Evolutionary conservation across 2,888 invertebrate genomes (phyloP), one percentile per base, ranked within the genome.

Genomic region (Leptogaster cylindrica): DNA sequence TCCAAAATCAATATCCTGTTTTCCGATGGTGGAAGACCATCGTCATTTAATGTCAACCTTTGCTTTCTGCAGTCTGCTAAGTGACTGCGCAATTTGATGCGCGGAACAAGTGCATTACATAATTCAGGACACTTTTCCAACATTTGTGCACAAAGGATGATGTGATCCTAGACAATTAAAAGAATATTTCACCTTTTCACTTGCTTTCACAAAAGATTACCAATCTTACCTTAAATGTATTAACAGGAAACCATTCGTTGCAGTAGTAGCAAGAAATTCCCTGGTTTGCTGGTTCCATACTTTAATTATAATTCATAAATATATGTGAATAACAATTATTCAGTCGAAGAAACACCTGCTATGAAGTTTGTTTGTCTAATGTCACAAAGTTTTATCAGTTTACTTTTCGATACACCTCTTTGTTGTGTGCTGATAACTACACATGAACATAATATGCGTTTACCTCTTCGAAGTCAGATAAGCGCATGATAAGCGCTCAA

Each of bases 101-200:
- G 82, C 68, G 88, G 87, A 23, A 90, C 83, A 81, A 89, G 91
- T 2, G 87, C 86, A 0, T 88, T 88, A 72, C 91, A 91, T 51
- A 86, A 84, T 73, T 88, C 83, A 0, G 87, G 86, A 65, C 91
- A 91, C 75, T 89, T 86, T 75, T 89, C 88, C 72, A 91, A 77
- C 7, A 91, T 89, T 68, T 88, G 87, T 10, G 89, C 88, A 71
- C 91, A 91, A 72, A 86, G 85, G 68, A 87, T 85, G 68, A 89
- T 77, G 72, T 91, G 91, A 65, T 85, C 85, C 86, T 89, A 68
- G 18, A 39, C 65, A 20, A 14, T 10, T 1, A 44, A 18, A 2
- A 14, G 16, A 18, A 46, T n/a, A n/a, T n/a, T n/a, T n/a, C n/a
- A n/a, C n/a, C n/a, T n/a, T n/a, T n/a, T n/a, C n/a, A n/a, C n/a